Evolutionary conservation across 2,797 vertebrate genomes (phyloP).

Genomic region (Mormyrops attenuatus): DNA sequence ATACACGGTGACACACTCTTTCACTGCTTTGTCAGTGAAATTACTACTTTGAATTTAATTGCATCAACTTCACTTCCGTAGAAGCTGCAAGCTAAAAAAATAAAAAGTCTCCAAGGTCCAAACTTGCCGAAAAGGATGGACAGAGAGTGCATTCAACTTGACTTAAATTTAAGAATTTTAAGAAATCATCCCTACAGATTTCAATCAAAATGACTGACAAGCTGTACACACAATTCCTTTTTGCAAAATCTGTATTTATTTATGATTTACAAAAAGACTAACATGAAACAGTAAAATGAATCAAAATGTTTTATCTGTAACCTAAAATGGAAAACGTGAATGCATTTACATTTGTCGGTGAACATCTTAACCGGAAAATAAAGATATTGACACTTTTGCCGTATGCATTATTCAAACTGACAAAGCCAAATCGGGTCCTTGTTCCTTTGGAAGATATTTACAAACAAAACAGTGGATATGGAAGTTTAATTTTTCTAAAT

Average conservation of each 20-base stretch:
- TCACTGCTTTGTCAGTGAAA: background rate
- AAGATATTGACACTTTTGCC: constrained; percentile 34
- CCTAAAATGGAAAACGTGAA: constrained; percentile 39
- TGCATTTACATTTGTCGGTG: constrained; percentile 39
- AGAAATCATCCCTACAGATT: background rate
- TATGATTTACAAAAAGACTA: constrained; percentile 77
- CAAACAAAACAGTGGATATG: constrained; percentile 49
- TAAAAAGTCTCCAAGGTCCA: background rate
- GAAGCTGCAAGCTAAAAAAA: background rate
- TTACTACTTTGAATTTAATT: background rate
- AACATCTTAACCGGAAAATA: constrained; percentile 38
- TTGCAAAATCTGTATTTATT: constrained; percentile 77
- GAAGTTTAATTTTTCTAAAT: constrained; percentile 12
- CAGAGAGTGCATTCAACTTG: background rate
- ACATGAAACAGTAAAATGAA: constrained; percentile 51
- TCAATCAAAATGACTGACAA: constrained; percentile 38
- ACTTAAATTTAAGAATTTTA: background rate
- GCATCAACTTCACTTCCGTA: background rate
- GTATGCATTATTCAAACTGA: constrained; percentile 39
- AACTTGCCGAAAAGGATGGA: background rate
- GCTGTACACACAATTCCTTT: constrained; percentile 39
- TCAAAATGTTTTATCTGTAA: constrained; percentile 39
- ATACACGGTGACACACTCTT: background rate
- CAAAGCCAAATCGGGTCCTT: constrained; percentile 33
- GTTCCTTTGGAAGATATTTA: constrained; percentile 47